Evolutionary conservation across 2,113 vertebrate species (phyloP).

Genomic region (Girardinichthys multiradiatus): DNA sequence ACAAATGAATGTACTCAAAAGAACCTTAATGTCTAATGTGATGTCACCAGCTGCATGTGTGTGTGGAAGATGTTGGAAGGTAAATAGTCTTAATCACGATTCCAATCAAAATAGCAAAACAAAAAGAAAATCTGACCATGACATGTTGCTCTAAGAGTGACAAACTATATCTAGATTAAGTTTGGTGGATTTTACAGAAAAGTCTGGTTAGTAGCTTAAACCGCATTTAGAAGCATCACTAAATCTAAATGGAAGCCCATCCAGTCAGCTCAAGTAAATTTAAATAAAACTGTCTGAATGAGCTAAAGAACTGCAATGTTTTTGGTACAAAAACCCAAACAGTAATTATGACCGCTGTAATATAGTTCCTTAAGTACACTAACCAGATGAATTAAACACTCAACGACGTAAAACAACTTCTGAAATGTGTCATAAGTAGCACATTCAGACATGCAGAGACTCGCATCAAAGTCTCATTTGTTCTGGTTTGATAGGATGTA

Average conservation of each 20-base stretch:
- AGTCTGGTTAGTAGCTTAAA: too few species aligned
- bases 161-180: too few species aligned
- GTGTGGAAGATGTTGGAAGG: too few species aligned
- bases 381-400: constrained; percentile 22
- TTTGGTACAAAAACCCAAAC: constrained; percentile 8
- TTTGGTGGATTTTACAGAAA: too few species aligned
- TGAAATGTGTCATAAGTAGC: constrained; percentile 63
- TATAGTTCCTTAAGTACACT: constrained; percentile 13
- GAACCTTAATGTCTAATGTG: too few species aligned
- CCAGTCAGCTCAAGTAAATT: neutral
- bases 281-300: constrained; percentile 18
- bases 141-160: too few species aligned
- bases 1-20: too few species aligned
- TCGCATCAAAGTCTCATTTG: constrained; percentile 68
- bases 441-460: constrained; percentile 53
- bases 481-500: constrained; percentile 47
- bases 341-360: constrained; percentile 9
- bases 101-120: too few species aligned
- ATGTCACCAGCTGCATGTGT: too few species aligned
- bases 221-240: too few species aligned
- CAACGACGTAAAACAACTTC: constrained; percentile 51
- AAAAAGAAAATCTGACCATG: too few species aligned
- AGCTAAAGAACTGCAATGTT: constrained; percentile 16
- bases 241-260: neutral
- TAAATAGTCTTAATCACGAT: too few species aligned